Base-by-base conservation (phyloP, 2,888 invertebrate genomes). In the Dyspetes luteomarginatus region DNA sequence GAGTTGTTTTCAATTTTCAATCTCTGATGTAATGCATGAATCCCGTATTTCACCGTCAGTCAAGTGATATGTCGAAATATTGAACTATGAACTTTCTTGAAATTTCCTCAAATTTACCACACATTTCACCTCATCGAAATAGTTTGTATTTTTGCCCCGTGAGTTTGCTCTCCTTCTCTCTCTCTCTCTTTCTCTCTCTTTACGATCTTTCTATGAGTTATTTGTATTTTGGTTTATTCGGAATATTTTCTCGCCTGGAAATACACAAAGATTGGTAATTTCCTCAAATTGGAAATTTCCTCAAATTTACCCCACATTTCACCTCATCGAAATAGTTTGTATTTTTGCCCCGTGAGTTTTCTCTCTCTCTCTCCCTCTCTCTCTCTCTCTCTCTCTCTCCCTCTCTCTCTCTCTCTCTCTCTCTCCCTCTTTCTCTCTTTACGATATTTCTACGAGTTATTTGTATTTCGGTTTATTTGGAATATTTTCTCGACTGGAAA, bases 401-500 rank as follows among this genome's bases (percentile, higher is more conserved):
- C 12, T 12, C 0, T 36, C 12, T 36, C 7, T 7, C 60, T 28
- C 24, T 12, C 41, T 26, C 17, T 19, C n/a, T 36, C 12, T 12
- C 7, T 4, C 9, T n/a, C 9, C 2, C 36, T 36, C 36, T 36
- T 12, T 36, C 2, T 9, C n/a, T 48, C 22, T 64, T 3, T 4
- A 19, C 7, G 36, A 36, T 12, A 7, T 50, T 19, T n/a, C 41
- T 41, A n/a, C 17, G 50, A 64, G 24, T 52, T 41, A 62, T 62
- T 36, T n/a, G 36, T 41, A 19, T n/a, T n/a, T n/a, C 24, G 62
- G 43, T 72, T 15, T 52, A 52, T 26, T 22, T 24, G 60, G 26
- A 62, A 62, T 43, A 41, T 72, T 72, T 62, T 15, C 36, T 15
- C 48, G 24, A 24, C 17, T 52, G 26, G n/a, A n/a, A n/a, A n/a